Evolutionary conservation across 2,113 vertebrate genomes (phyloP), one percentile per base, ranked within the genome.

Genomic region (Laterallus jamaicensis): DNA sequence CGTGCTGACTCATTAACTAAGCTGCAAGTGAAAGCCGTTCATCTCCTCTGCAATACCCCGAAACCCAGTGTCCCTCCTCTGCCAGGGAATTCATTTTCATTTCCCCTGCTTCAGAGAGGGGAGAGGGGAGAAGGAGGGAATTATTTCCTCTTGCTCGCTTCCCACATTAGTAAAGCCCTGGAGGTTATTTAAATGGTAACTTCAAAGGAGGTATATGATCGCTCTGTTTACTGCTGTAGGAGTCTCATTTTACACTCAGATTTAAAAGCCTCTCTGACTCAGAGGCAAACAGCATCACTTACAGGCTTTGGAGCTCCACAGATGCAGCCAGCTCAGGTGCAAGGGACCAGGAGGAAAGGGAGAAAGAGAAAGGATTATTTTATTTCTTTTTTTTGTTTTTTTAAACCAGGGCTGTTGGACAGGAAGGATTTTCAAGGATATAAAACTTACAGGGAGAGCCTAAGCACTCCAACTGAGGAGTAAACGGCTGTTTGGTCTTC

Each of bases 151-250:
- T 86, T 63, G 84, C 84, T 87, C 7, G 4, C 71, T 93, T 82
- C 92, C 92, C 2, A 37, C 78, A 96, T 95, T 94, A 92, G 75
- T 39, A 87, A 91, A 90, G 88, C 96, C 96, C 96, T 95, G 67
- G 93, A 93, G 96, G 95, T 96, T 96, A 95, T 97, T 97, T 95
- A 95, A 96, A 96, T 82, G 82, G 90, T 52, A 95, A 95, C 95
- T 97, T 97, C 97, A 97, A 97, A 97, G 95, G 90, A 95, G 76
- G 92, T 73, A 52, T 76, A 66, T 62, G 92, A 96, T 93, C 42
- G 0, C 66, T 86, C 91, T 95, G 80, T 94, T 94, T 93, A 86
- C 70, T 87, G 94, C 95, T 86, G 93, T 74, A 93, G 91, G 86
- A 96, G 81, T 64, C 84, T 95, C 95, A 95, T 95, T 96, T 95